phyloP scores from a whole-genome alignment of 2,113 vertebrate genomes.

The Myodes glareolus region DNA sequence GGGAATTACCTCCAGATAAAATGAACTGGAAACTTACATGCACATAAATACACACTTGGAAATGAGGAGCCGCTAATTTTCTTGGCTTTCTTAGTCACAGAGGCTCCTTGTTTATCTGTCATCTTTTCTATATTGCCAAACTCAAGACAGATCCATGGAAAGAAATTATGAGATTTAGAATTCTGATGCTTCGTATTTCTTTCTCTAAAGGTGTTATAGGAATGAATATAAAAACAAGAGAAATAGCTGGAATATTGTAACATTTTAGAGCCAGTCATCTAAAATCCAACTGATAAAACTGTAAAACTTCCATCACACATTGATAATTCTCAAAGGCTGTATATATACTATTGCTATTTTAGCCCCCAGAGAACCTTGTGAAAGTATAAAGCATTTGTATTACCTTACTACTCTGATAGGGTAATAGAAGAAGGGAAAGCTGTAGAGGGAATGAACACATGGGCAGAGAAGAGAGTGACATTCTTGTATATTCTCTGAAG shows the following conservation, averaged over 20 bases:
- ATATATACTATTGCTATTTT: background rate
- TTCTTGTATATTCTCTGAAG: slow-evolving; percentile 25
- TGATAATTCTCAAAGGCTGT: background rate
- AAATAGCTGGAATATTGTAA: background rate
- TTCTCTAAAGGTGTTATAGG: background rate
- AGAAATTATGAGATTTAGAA: slow-evolving; percentile 17
- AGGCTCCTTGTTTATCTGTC: background rate
- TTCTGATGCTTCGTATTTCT: background rate
- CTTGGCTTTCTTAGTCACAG: background rate
- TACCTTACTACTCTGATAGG: background rate
- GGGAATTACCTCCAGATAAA: background rate
- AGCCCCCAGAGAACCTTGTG: background rate
- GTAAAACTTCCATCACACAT: background rate
- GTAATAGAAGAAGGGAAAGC: background rate
- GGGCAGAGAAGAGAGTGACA: background rate
- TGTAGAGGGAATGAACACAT: background rate
- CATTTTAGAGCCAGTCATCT: slow-evolving; percentile 26
- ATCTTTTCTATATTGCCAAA: slow-evolving; percentile 2
- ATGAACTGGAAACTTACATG: background rate
- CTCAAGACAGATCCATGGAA: background rate
- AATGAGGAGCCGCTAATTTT: background rate
- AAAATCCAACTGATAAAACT: slow-evolving; percentile 11
- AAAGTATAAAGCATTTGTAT: background rate
- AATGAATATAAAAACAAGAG: background rate
- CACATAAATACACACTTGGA: background rate